Base-by-base conservation (phyloP, 1,140 invertebrate genomes). In the Zaprionus vittiger region DNA sequence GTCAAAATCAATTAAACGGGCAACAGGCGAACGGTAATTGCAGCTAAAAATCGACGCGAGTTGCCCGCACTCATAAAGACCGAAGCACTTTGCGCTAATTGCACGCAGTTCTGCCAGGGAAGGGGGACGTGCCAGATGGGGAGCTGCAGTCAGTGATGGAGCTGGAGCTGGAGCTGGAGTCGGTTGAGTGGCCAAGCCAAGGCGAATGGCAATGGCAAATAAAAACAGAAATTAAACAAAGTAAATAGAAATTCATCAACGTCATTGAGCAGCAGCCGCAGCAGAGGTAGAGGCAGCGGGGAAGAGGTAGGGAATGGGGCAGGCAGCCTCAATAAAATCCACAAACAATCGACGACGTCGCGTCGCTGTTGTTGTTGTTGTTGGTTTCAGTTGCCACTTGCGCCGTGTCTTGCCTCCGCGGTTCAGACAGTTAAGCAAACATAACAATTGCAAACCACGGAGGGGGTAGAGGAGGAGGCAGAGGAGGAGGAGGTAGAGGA, bases 161-260 rank as follows among this genome's bases (percentile, higher is more conserved):
- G 14, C 31, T 12, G 17, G 11, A 28, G 37, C 2, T 37, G 17
- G 15, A 38, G 37, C 5, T 38, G 20, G 22, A 17, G 31, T 79
- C 38, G 64, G 38, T 63, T 70, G 71, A 69, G 70, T 76, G 73
- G 81, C 83, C 83, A 68, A 80, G 85, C 79, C 76, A 60, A 47
- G 85, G 64, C 79, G 77, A 90, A 75, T 85, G 81, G 85, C 81
- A 90, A 90, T 82, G 81, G 85, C 85, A 90, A 90, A 90, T 90
- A 90, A 90, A 90, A 90, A 82, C 85, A 91, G 49, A 85, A 90
- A 90, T 90, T 90, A 90, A 90, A 82, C 85, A 90, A 82, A 90
- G 85, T 90, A 90, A 90, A 90, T 90, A 90, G 85, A 91, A 90
- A 90, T 90, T 90, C 85, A 90, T 90, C 85, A 90, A 80, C 85